Conservation (phyloP, 2,113 vertebrate genomes). For the Corythoichthys intestinalis region DNA sequence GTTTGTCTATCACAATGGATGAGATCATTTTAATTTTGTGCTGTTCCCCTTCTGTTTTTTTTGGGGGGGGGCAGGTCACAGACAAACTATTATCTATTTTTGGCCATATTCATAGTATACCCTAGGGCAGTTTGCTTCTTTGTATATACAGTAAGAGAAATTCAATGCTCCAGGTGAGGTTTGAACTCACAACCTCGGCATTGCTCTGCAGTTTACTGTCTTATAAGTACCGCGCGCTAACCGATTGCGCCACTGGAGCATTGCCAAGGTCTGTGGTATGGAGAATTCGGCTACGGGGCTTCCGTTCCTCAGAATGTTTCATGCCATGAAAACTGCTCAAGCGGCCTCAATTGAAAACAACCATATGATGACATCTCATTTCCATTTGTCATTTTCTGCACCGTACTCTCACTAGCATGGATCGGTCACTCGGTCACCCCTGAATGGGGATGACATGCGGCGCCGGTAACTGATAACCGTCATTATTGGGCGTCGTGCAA, state of each 20-base stretch:
- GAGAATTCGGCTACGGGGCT: neutral
- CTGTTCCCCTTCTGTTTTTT: too few relatives aligned
- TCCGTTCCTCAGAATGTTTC: neutral
- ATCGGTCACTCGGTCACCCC: constrained; percentile 23
- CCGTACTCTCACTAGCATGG: constrained; percentile 14
- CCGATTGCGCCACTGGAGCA: constrained; percentile 98
- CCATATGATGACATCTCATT: neutral
- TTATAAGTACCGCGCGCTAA: constrained; percentile 98
- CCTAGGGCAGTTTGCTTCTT: too few relatives aligned
- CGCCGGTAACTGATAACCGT: neutral
- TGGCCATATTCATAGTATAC: too few relatives aligned
- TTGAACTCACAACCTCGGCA: constrained; percentile 99
- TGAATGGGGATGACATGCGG: neutral
- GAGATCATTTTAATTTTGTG: too few relatives aligned
- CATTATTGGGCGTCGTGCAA: constrained; percentile 30
- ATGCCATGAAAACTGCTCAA: constrained; percentile 41
- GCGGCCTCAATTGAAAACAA: constrained; percentile 8
- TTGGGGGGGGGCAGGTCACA: too few relatives aligned
- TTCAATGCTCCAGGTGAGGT: constrained; percentile 93
- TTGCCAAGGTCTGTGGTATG: neutral
- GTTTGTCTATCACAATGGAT: too few relatives aligned
- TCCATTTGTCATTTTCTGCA: neutral
- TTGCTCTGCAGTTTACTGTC: constrained; percentile 85
- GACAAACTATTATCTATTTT: too few relatives aligned
- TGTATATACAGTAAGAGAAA: too few relatives aligned